Evolutionary conservation across 2,888 invertebrate genomes (phyloP), one percentile per base, ranked within the genome.

Genomic region (Amaurobius ferox): DNA sequence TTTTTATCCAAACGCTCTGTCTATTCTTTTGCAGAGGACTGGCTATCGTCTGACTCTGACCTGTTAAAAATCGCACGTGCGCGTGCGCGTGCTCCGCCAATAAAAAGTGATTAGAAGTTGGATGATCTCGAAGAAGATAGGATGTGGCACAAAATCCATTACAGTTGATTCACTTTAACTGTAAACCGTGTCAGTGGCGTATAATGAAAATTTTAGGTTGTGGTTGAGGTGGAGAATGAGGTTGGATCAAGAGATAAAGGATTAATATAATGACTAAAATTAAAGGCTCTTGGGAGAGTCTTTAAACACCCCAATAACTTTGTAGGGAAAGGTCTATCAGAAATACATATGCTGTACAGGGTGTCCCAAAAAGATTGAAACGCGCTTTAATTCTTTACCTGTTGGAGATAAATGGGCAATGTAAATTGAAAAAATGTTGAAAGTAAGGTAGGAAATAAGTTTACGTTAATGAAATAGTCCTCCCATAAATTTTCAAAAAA

Each of bases 11-110:
- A n/a, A n/a, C n/a, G n/a, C n/a, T n/a, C n/a, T n/a, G n/a, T n/a
- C n/a, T n/a, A n/a, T n/a, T n/a, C n/a, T 74, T 40, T 26, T 35
- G 28, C 28, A 67, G 26, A 76, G 67, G 48, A 67, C 67, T 76
- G 67, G 64, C 67, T 44, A 76, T 76, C 44, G 67, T 76, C 35
- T 26, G 66, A 67, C 29, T 76, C 35, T 26, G 66, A 67, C 29
- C 74, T 67, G 44, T 48, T 48, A 44, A 30, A 67, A 48, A 66
- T 67, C 16, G n/a, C n/a, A n/a, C n/a, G 23, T 30, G 29, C 48
- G 48, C 67, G 76, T 66, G 74, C 23, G 62, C 23, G 55, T 55
- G 5, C 23, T 23, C 55, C 11, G 1, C 23, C 23, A 1, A 16
- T 2, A 11, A 55, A 23, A 23, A 23, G 11, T 55, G 55, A 23